These are phyloP conservation scores for Cyprinodon brontotheroides DNA, from an alignment of 2,113 vertebrate species.

Conservation along the genomic window DNA sequence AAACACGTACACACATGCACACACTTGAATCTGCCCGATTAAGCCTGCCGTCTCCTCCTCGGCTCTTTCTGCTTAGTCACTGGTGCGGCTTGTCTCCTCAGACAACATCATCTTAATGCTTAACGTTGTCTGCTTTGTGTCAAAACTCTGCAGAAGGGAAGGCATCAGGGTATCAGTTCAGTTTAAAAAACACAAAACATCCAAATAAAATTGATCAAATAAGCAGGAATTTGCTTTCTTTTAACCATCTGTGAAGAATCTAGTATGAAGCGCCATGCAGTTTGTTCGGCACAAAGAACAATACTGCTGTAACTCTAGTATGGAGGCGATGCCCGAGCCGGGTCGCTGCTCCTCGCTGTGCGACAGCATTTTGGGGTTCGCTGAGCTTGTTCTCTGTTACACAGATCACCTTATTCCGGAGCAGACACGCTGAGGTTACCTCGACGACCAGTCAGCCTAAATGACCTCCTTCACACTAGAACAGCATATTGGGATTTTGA, in stretches of 20 bases:
- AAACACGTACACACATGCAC: background rate
- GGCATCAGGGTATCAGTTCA: background rate
- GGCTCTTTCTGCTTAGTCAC: background rate
- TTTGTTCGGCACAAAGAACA: slow-evolving; percentile 49
- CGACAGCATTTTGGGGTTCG: slow-evolving; percentile 60
- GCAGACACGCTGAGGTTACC: slow-evolving; percentile 16
- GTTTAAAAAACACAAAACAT: background rate
- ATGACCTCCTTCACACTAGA: background rate
- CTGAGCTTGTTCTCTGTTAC: slow-evolving; percentile 68
- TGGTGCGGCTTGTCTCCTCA: background rate
- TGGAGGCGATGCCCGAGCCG: slow-evolving; percentile 54
- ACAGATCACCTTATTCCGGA: slow-evolving; percentile 57
- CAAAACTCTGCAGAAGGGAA: background rate
- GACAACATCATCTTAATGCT: background rate
- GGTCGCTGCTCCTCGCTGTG: slow-evolving; percentile 57
- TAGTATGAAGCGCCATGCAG: slow-evolving; percentile 30
- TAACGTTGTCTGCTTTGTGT: background rate
- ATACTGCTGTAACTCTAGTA: slow-evolving; percentile 61
- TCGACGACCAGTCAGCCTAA: slow-evolving; percentile 20
- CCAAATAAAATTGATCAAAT: background rate
- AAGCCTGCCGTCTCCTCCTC: background rate
- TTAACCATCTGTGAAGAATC: slow-evolving; percentile 7
- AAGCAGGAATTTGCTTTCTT: background rate
- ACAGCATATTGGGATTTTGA: no score
- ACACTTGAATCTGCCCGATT: background rate